phyloP scores from a whole-genome alignment of 2,113 vertebrate species.

The Sitta europaea region DNA sequence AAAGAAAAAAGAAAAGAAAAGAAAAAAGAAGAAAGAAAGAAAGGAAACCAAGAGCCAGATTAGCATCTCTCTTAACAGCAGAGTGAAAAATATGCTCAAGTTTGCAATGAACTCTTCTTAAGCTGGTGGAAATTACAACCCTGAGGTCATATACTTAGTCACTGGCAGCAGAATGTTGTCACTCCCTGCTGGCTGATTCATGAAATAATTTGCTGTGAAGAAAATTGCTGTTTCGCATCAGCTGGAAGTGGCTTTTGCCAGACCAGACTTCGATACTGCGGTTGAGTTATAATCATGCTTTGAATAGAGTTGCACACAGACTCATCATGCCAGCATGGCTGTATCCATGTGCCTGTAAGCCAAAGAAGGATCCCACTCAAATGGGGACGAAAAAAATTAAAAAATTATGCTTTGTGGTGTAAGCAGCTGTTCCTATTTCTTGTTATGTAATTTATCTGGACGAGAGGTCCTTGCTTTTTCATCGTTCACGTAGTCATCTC shows the following conservation, averaged over 20 bases:
- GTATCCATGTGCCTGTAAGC: neutral
- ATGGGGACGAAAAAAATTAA: neutral
- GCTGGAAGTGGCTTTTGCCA: neutral
- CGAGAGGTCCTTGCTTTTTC: neutral
- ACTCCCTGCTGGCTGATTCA: constrained; percentile 40
- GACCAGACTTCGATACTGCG: neutral
- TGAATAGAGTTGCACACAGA: neutral
- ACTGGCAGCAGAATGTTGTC: constrained; percentile 22
- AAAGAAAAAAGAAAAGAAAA: too few relatives aligned
- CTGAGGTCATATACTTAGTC: neutral
- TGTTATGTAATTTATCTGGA: neutral
- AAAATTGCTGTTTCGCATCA: neutral
- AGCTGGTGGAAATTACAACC: constrained; percentile 24
- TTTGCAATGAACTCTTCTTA: neutral
- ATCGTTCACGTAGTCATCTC: neutral
- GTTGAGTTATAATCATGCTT: neutral
- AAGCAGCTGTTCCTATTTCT: neutral
- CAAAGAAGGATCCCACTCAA: neutral
- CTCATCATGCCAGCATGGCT: neutral
- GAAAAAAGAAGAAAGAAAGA: neutral
- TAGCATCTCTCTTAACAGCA: constrained; percentile 1
- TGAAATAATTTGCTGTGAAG: constrained; percentile 34
- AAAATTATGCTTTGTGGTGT: neutral
- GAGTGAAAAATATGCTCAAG: neutral
- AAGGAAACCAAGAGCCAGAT: neutral